Conservation (phyloP, 2,113 vertebrate genomes). For the Vulpes lagopus region DNA sequence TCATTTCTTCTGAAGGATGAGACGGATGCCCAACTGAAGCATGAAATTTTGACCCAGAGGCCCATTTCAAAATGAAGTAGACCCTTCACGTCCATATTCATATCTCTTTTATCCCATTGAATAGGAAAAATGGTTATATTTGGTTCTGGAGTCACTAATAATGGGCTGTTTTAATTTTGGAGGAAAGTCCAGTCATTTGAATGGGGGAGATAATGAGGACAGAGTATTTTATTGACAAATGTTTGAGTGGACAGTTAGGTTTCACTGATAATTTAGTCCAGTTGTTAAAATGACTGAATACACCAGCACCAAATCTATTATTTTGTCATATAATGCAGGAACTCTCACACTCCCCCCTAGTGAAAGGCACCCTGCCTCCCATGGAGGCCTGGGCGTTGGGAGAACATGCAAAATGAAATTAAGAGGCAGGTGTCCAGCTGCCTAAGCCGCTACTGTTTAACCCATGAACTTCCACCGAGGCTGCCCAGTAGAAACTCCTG, state of each 20-base stretch:
- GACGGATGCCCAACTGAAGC: neutral
- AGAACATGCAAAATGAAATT: neutral
- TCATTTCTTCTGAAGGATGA: constrained; percentile 59
- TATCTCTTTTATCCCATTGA: constrained; percentile 6
- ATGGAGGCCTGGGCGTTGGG: neutral
- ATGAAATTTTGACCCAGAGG: constrained; percentile 62
- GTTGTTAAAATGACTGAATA: constrained; percentile 57
- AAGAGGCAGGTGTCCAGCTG: neutral
- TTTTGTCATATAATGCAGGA: neutral
- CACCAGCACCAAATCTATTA: neutral
- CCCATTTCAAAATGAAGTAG: constrained; percentile 51
- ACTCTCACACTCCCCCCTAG: neutral
- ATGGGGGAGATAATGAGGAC: neutral
- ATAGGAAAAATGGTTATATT: constrained; percentile 26
- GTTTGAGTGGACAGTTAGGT: neutral
- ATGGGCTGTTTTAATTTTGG: constrained; percentile 37
- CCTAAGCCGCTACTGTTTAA: neutral
- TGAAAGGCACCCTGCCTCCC: neutral
- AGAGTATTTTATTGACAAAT: neutral
- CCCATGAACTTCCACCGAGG: neutral
- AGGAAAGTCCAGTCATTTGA: neutral
- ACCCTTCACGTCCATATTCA: constrained; percentile 31
- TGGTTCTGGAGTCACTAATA: constrained; percentile 18
- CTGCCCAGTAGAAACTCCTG: neutral
- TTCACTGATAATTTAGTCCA: neutral